These are phyloP conservation scores for Gallirallus australis DNA, from an alignment of 2,797 vertebrate species.

Conservation along the genomic window DNA sequence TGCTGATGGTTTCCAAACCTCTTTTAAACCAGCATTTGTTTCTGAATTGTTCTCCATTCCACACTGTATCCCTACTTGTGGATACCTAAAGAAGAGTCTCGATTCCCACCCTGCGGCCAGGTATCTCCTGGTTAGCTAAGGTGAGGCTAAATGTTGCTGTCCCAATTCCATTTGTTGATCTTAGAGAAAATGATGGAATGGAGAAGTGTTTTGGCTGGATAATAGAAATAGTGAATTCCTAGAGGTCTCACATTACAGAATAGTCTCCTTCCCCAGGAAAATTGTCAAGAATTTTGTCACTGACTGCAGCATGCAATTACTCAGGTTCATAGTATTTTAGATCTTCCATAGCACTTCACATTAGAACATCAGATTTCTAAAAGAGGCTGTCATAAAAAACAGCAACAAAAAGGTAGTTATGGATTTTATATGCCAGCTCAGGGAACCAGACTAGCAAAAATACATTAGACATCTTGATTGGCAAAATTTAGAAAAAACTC, in stretches of 20 bases:
- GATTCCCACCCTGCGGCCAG: background rate
- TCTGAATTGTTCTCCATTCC: background rate
- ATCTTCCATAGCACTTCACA: background rate
- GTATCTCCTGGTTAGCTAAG: background rate
- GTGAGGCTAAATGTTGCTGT: background rate
- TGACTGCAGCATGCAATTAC: background rate
- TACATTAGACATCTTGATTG: background rate
- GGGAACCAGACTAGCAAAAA: background rate
- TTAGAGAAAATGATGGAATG: background rate
- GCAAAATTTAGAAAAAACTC: background rate
- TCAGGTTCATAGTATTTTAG: background rate
- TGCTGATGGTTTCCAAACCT: background rate
- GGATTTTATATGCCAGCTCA: background rate
- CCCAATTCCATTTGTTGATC: background rate
- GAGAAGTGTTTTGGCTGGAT: background rate
- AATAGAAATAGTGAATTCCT: background rate
- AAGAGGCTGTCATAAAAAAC: background rate
- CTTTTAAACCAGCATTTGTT: background rate
- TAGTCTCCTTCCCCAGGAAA: background rate
- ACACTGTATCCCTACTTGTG: background rate
- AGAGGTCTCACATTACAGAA: background rate
- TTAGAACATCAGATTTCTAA: background rate
- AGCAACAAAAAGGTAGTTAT: background rate
- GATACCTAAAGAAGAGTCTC: background rate
- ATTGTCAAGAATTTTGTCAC: background rate